Evolutionary conservation across 2,797 vertebrate genomes (phyloP).

Genomic region (Serranus cabrilla): DNA sequence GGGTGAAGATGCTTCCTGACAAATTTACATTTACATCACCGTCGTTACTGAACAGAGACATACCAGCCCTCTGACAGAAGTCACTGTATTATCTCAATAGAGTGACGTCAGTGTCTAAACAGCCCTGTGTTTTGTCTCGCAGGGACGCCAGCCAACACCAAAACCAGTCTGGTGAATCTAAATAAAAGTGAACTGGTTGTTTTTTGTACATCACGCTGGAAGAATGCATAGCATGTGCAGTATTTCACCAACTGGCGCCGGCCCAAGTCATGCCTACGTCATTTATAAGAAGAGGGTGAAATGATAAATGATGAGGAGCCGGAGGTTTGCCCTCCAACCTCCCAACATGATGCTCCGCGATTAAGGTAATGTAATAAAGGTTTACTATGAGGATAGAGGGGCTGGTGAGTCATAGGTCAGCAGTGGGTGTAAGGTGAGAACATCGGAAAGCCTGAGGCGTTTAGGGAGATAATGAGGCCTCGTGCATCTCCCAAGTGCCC

Average conservation of each 20-base stretch:
- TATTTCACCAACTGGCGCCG: slow-evolving; percentile 40
- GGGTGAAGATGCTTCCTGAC: slow-evolving; percentile 8
- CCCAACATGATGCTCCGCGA: slow-evolving; percentile 68
- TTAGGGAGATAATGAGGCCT: slow-evolving; percentile 84
- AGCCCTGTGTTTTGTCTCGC: slow-evolving; percentile 43
- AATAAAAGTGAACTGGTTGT: slow-evolving; percentile 63
- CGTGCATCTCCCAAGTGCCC: slow-evolving; percentile 81
- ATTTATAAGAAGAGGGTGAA: slow-evolving; percentile 59
- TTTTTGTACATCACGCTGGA: slow-evolving; percentile 50
- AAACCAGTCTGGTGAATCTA: slow-evolving; percentile 39
- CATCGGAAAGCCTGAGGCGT: slow-evolving; percentile 82
- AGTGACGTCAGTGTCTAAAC: slow-evolving; percentile 57
- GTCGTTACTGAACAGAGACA: slow-evolving; percentile 35
- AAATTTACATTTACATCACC: slow-evolving; percentile 22
- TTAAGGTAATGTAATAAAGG: slow-evolving; percentile 85
- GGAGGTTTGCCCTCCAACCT: slow-evolving; percentile 70
- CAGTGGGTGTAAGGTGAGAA: slow-evolving; percentile 84
- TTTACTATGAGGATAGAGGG: slow-evolving; percentile 78
- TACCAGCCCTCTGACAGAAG: slow-evolving; percentile 47
- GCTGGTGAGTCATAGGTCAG: slow-evolving; percentile 88
- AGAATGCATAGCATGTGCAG: slow-evolving; percentile 56
- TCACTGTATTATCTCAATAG: slow-evolving; percentile 35
- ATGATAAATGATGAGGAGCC: slow-evolving; percentile 63
- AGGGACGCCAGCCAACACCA: slow-evolving; percentile 33
- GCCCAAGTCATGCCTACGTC: slow-evolving; percentile 34